phyloP scores from a whole-genome alignment of 1,140 invertebrate genomes.

The Steinernema feltiae region DNA sequence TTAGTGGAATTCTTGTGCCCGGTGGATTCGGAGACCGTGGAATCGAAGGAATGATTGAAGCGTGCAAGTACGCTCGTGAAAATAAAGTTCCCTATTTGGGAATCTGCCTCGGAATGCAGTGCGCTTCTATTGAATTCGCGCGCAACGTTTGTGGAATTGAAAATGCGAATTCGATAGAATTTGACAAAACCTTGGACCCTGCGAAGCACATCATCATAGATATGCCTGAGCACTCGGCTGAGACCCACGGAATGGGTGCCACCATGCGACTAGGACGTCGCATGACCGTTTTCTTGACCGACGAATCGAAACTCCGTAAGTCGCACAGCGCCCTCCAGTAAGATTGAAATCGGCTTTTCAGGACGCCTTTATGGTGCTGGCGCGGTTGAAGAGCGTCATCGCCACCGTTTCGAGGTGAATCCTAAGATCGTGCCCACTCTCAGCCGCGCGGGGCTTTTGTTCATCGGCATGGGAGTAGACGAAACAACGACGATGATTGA shows the following conservation, averaged over 20 bases:
- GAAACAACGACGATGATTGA: conserved; percentile 33
- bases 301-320: conserved; percentile 42
- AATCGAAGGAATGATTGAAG: conserved; percentile 89
- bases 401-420: conserved; percentile 79
- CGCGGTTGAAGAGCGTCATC: conserved; percentile 85
- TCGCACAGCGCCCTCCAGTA: conserved; percentile 16
- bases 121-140: conserved; percentile 92
- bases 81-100: conserved; percentile 82
- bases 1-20: conserved; percentile 85
- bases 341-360: conserved; percentile 13
- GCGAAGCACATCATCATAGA: conserved; percentile 70
- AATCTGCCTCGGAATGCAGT: conserved; percentile 92
- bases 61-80: conserved; percentile 82
- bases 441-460: conserved; percentile 76
- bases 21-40: conserved; percentile 93
- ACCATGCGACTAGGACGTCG: conserved; percentile 94
- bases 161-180: conserved; percentile 81
- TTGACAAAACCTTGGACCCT: conserved; percentile 66
- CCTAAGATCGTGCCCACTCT: conserved; percentile 73
- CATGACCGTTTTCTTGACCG: conserved; percentile 71
- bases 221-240: conserved; percentile 94
- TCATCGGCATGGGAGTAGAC: conserved; percentile 72
- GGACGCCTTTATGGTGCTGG: conserved; percentile 57
- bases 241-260: conserved; percentile 73
- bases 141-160: conserved; percentile 72